These are phyloP conservation scores for Eristalis arbustorum DNA, from an alignment of 2,888 invertebrate genomes.

Conservation along the genomic window DNA sequence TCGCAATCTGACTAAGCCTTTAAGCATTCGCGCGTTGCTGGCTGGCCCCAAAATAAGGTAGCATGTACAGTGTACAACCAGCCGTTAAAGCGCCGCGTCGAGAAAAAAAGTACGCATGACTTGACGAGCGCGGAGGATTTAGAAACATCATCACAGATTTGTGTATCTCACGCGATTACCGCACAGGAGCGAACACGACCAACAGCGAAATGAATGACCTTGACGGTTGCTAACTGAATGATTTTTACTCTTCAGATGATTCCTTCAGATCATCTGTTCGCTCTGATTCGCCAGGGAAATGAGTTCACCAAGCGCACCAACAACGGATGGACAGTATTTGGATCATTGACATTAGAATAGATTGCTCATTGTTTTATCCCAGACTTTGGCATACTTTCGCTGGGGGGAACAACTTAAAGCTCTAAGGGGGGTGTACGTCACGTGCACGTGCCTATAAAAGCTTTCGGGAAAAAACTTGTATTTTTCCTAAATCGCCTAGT, in stretches of 20 bases:
- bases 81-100: neutral
- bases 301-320: slow-evolving; percentile 10
- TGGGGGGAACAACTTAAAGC: neutral
- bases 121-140: neutral
- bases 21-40: neutral
- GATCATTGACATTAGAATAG: neutral
- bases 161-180: slow-evolving; percentile 41
- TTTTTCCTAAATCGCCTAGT: neutral
- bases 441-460: neutral
- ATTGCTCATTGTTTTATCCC: slow-evolving; percentile 28
- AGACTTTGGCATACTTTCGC: neutral
- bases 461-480: neutral
- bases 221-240: slow-evolving; percentile 12
- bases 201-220: slow-evolving; percentile 29
- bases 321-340: slow-evolving; percentile 4
- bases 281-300: neutral
- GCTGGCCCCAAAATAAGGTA: slow-evolving; percentile 34
- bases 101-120: neutral
- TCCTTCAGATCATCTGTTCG: slow-evolving; percentile 6
- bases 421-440: neutral
- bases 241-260: slow-evolving; percentile 23
- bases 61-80: slow-evolving; percentile 13
- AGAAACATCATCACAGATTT: neutral
- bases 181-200: slow-evolving; percentile 29
- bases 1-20: neutral